Evolutionary conservation across 2,113 vertebrate genomes (phyloP), one percentile per base, ranked within the genome.

Genomic region (Seriola aureovittata): DNA sequence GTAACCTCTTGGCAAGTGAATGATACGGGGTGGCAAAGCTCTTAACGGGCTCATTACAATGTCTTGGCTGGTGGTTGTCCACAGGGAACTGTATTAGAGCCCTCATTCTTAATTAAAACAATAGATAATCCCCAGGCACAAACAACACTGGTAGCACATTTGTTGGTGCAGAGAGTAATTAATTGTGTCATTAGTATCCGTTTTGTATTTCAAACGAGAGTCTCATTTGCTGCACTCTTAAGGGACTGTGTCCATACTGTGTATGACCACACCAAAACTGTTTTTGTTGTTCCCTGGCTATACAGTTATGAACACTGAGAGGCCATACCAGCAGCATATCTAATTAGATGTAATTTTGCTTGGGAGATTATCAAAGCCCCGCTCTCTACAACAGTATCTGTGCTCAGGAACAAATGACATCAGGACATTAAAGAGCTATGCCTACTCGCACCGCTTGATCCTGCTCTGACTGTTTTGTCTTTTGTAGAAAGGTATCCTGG

Each of bases 181-280:
- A 91, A 92, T 91, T 84, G 91, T 92, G 86, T 91, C 87, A 93
- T 93, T 94, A 93, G 82, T 84, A 88, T 93, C 83, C 70, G 54
- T 86, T 93, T 89, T 93, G 88, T 91, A 90, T 93, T 93, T 93
- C 87, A 90, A 85, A 92, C 17, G 21, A 80, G 84, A 82, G 70
- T 75, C 66, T 89, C 62, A 83, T 88, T 89, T 64, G 48, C 71
- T 71, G 57, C 32, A 32, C 60, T 85, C 88, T 81, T 81, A 16
- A 64, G 88, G 82, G 85, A 67, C 40, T 38, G 32, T 81, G 63
- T 80, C 80, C 77, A 63, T 81, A 78, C 71, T 46, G 58, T 50
- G 68, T 42, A 67, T 63, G 74, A 88, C 80, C 85, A 74, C 62
- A 82, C 63, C 32, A 68, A 25, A 84, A 78, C 54, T 50, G 66